Conservation (phyloP, 2,113 vertebrate genomes). For the Tachysurus fulvidraco region DNA sequence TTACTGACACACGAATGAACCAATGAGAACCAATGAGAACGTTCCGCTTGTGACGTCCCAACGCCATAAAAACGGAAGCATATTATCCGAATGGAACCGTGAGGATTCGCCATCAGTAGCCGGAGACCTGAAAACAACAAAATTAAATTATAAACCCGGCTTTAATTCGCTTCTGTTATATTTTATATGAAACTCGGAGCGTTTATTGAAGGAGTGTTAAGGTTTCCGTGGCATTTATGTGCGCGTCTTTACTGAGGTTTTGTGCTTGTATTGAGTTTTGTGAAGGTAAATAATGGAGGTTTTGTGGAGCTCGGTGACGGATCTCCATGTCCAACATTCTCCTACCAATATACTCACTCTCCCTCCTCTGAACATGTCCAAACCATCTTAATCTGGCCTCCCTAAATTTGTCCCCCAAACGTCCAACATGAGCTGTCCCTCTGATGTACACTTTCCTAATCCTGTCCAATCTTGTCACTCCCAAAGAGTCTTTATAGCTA, state of each 20-base stretch:
- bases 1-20: not conserved
- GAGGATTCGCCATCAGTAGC: not conserved
- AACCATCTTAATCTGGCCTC: too few relatives aligned
- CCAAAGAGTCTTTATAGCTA: too few relatives aligned
- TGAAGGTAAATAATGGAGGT: slow-evolving; percentile 1
- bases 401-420: too few relatives aligned
- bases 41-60: not conserved
- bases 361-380: too few relatives aligned
- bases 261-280: not conserved
- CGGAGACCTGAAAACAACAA: too few relatives aligned
- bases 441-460: too few relatives aligned
- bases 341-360: too few relatives aligned
- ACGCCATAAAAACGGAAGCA: slow-evolving; percentile 10
- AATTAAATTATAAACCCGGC: not conserved
- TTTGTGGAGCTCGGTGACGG: slow-evolving; percentile 16
- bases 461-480: too few relatives aligned
- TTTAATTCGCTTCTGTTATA: not conserved
- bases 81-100: not conserved
- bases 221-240: too few relatives aligned
- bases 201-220: too few relatives aligned
- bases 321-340: too few relatives aligned
- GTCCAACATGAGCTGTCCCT: too few relatives aligned
- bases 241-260: not conserved
- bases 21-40: not conserved
- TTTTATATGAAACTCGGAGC: not conserved